phyloP scores from a whole-genome alignment of 2,113 vertebrate species.

The western clawed frog (Xenopus tropicalis) region DNA sequence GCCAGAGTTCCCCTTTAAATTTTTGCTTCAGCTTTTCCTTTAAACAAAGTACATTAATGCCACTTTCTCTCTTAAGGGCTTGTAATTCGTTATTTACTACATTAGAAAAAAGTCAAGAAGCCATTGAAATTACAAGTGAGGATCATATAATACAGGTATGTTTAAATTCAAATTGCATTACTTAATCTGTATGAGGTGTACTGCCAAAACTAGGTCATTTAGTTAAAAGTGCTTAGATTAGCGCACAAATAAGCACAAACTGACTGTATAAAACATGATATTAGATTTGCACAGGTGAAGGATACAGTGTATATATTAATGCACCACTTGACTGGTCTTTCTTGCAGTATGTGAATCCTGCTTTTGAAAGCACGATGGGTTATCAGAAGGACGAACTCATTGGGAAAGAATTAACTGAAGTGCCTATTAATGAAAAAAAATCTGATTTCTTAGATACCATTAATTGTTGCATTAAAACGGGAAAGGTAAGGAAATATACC shows the following conservation, averaged over 20 bases:
- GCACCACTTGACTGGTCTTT: neutral
- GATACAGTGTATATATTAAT: neutral
- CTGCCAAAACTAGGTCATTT: neutral
- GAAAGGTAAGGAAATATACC: constrained; percentile 80
- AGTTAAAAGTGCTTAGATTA: neutral
- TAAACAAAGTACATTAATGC: no score
- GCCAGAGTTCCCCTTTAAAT: no score
- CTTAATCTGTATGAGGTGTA: neutral
- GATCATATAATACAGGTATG: constrained; percentile 93
- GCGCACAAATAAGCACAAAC: neutral
- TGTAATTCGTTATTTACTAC: constrained; percentile 93
- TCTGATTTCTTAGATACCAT: constrained; percentile 91
- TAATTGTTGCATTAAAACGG: constrained; percentile 90
- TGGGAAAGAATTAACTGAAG: constrained; percentile 91
- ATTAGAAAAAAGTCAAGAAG: constrained; percentile 95
- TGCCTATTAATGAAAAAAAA: constrained; percentile 95
- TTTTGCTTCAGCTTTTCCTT: no score
- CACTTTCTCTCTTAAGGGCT: constrained; percentile 66
- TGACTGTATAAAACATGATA: neutral
- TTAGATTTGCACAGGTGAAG: neutral
- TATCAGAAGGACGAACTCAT: constrained; percentile 90
- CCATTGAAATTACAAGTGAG: constrained; percentile 95
- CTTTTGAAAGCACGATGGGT: constrained; percentile 92
- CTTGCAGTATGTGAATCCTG: constrained; percentile 90
- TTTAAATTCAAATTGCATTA: constrained; percentile 19